Percentiles rank a stretch among this genome's conserved stretches.
phyloP scores from a whole-genome alignment of 35 echinoderm and acorn worm species.

The Apostichopus californicus region DNA sequence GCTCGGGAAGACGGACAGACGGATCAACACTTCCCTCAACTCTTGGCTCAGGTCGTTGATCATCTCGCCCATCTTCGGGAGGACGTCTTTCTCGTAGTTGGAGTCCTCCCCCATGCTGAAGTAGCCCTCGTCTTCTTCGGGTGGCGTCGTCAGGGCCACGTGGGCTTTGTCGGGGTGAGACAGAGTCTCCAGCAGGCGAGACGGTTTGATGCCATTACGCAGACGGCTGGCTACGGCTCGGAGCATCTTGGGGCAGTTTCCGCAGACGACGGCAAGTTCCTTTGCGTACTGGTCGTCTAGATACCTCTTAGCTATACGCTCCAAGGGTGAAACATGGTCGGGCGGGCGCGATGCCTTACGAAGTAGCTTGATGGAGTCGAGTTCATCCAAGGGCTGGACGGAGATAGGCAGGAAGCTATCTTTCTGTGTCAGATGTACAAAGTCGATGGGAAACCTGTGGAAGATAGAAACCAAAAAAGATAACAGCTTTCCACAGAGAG shows the following conservation, averaged over 20 bases:
- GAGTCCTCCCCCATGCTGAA: slow-evolving; percentile 33
- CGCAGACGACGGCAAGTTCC: slow-evolving; percentile 21
- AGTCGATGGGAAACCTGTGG: slow-evolving; percentile 36
- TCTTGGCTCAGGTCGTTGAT: slow-evolving; percentile 19
- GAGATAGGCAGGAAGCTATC: slow-evolving; percentile 28
- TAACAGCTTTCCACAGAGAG: no score
- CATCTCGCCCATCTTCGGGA: slow-evolving; percentile 35
- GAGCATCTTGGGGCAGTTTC: slow-evolving; percentile 50
- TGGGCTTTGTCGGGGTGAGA: slow-evolving; percentile 32
- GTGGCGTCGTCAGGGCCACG: background rate
- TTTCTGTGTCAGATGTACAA: slow-evolving; percentile 7
- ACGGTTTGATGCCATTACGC: slow-evolving; percentile 11
- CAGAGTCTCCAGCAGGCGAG: background rate
- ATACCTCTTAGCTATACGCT: background rate
- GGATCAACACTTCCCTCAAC: slow-evolving; percentile 32
- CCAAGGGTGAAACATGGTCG: background rate
- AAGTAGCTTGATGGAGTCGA: slow-evolving; percentile 55
- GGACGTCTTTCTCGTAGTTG: slow-evolving; percentile 11
- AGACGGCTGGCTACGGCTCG: slow-evolving; percentile 47
- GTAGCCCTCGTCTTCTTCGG: slow-evolving; percentile 28
- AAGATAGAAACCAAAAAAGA: no score
- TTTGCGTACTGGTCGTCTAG: slow-evolving; percentile 39
- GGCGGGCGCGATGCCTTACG: slow-evolving; percentile 34
- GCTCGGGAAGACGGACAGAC: slow-evolving; percentile 48
- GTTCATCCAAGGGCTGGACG: slow-evolving; percentile 28